Base-by-base conservation (phyloP, 2,888 invertebrate genomes). In the Bedellia somnulentella region DNA sequence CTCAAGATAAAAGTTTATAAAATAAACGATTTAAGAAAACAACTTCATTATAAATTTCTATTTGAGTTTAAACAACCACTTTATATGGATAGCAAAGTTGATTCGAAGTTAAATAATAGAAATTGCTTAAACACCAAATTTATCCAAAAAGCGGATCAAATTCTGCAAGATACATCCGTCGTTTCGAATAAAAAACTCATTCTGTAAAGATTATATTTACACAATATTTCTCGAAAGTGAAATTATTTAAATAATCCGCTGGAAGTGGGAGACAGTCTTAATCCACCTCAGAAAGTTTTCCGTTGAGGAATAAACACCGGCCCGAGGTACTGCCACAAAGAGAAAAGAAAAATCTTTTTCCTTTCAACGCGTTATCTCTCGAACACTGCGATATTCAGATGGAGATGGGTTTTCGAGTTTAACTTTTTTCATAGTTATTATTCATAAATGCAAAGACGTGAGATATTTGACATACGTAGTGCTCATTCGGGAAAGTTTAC, bases 381-480 rank as follows among this genome's bases (percentile, higher is more conserved):
- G 44, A 64, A 63, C 60, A 57, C 52, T 55, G 59, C 58, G 60
- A 63, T 62, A 63, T 66, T 66, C 57, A 57, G 56, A 57, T 52
- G 47, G 45, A 54, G 56, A 44, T 47, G 64, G 61, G 59, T 68
- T 67, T 57, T 51, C 46, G 54, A 60, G 57, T 64, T 58, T 48
- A 68, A 70, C 61, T 70, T 71, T 63, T 57, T 57, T 53, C 52
- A 57, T 11, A 9, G 4, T 62, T 70, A 68, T 64, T 68, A 68
- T 70, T 71, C 70, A 70, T 70, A 59, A 67, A 71, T 71, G 66
- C 68, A 66, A 67, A 70, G 57, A 56, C 58, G 51, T 44, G 46
- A 54, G 58, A 60, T 66, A 63, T 66, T 57, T 60, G 61, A 48
- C 27, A 10, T 14, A 30, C 34, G 30, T 22, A 25, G n/a, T n/a